Base-by-base conservation (phyloP, 2,113 vertebrate species). In the Gadus macrocephalus region DNA sequence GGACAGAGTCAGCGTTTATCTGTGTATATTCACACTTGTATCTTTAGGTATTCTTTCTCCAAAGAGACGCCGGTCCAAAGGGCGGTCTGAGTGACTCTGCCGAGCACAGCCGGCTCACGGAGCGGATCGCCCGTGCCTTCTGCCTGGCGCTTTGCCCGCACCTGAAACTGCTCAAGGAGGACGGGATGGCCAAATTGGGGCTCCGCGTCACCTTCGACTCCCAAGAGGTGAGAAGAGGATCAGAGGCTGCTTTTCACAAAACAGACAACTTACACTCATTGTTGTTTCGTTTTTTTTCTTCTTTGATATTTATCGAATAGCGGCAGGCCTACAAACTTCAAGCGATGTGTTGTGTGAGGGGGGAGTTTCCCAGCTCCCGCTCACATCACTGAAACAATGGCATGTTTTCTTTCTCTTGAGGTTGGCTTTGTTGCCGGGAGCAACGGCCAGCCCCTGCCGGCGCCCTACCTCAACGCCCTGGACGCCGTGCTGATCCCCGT, bases 151-250 rank as follows among this genome's bases (percentile, higher is more conserved):
- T 99, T 68, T 97, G 94, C 83, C 96, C 97, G 58, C 96, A 97
- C 55, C 93, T 99, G 31, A 98, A 98, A 64, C 84, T 98, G 78
- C 75, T 99, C 53, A 98, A 98, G 73, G 97, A 99, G 88, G 97
- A 99, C 9, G 97, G 96, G 65, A 96, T 98, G 95, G 96, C 97
- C 15, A 96, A 97, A 74, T 89, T 99, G 73, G 97, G 96, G 1
- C 91, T 99, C 53, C 95, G 97, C 0, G 94, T 99, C 31, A 96
- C 94, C 0, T 94, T 99, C 17, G 94, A 98, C 74, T 89, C 94
- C 0, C 96, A 98, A 76, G 95, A 98, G 92, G 97, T 99, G 82
- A 90, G 89, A 11, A 60, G 56, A 66, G 3, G 8, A 63, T 28
- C 12, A 49, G 11, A 49, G 42, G 42, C 12, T 49, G 12, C 8